Evolutionary conservation across 2,113 vertebrate species (phyloP).

Genomic region (Dicrurus megarhynchus): DNA sequence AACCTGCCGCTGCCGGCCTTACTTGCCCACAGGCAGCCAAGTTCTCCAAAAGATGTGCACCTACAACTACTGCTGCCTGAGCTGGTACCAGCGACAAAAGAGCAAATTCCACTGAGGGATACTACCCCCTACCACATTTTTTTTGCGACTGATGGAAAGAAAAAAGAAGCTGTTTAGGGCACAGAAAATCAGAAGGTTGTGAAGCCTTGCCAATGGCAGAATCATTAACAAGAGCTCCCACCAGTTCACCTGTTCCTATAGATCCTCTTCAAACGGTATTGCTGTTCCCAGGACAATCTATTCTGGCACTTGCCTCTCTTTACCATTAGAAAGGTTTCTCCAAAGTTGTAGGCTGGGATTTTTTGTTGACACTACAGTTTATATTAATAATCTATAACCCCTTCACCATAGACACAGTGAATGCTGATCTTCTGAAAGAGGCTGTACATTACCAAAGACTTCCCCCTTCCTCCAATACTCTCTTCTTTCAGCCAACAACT

Average conservation of each 20-base stretch:
- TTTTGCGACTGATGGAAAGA: neutral
- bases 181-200: neutral
- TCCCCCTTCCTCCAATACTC: neutral
- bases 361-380: neutral
- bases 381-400: neutral
- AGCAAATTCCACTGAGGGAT: neutral
- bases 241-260: neutral
- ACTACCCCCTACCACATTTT: neutral
- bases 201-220: neutral
- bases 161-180: neutral
- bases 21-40: neutral
- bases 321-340: neutral
- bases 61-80: neutral
- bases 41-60: neutral
- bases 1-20: neutral
- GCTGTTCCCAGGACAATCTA: neutral
- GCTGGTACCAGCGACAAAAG: neutral
- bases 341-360: neutral
- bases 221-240: accelerated
- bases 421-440: neutral
- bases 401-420: neutral
- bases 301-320: neutral
- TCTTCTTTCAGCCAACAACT: neutral
- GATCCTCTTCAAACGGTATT: accelerated
- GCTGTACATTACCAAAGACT: neutral